Percentiles rank a stretch among this genome's conserved stretches.
These are phyloP conservation scores for Oikopleura albicans DNA, from an alignment of 23 tunicate species.

Conservation along the genomic window DNA sequence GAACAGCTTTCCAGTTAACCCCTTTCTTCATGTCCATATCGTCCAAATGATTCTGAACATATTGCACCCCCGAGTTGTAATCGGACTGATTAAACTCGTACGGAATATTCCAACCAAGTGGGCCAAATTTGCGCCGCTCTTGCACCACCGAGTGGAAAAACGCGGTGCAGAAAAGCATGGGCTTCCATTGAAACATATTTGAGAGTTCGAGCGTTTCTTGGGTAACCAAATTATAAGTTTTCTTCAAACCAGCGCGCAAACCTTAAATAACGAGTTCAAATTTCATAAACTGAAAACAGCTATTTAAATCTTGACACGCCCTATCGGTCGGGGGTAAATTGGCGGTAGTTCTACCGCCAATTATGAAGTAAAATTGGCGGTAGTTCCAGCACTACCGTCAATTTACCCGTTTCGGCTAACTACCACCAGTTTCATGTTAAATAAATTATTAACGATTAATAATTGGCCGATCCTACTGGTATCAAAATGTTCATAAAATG, in stretches of 20 bases:
- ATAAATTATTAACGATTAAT: too few species aligned
- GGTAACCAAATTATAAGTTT: conserved; percentile 59
- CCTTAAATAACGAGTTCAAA: too few species aligned
- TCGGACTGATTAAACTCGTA: conserved; percentile 97
- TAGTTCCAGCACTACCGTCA: too few species aligned
- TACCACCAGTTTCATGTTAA: too few species aligned
- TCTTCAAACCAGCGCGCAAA: conserved; percentile 79
- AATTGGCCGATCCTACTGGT: too few species aligned
- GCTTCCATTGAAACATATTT: conserved; percentile 99
- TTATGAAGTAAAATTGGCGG: too few species aligned
- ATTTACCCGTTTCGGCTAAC: too few species aligned
- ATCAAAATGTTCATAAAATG: too few species aligned
- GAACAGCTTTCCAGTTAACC: conserved; percentile 86
- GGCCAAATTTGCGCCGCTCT: conserved; percentile 93
- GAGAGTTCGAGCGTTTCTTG: conserved; percentile 85
- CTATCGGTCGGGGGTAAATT: too few species aligned
- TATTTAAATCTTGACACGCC: too few species aligned
- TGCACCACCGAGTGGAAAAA: conserved; percentile 91
- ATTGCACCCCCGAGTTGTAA: conserved; percentile 79
- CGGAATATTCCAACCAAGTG: conserved; percentile 98
- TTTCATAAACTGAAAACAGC: too few species aligned
- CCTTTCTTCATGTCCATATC: conserved; percentile 92
- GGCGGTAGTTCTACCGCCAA: too few species aligned
- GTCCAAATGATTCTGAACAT: conserved; percentile 87
- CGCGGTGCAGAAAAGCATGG: conserved; percentile 74